phyloP scores from a whole-genome alignment of 2,888 invertebrate genomes.

The Noctua janthina region DNA sequence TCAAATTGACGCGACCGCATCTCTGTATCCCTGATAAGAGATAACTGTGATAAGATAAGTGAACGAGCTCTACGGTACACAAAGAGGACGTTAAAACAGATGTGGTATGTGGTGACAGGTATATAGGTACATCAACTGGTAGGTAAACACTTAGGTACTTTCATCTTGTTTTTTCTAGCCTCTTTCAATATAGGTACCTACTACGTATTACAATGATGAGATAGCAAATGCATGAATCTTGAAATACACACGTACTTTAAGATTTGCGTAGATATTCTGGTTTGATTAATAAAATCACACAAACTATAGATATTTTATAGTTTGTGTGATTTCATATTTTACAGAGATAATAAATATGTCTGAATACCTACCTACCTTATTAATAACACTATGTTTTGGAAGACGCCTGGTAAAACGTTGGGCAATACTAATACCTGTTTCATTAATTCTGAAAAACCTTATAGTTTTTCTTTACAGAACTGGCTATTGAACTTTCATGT shows the following conservation, averaged over 20 bases:
- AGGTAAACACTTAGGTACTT: constrained; percentile 36
- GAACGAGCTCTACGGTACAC: constrained; percentile 53
- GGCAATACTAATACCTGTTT: not conserved
- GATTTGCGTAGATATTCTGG: not conserved
- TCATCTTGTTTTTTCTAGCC: constrained; percentile 14
- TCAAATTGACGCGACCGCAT: constrained; percentile 59
- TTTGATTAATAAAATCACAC: not conserved
- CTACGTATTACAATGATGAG: not conserved
- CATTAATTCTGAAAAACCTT: not conserved
- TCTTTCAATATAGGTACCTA: not conserved
- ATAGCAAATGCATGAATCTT: no score
- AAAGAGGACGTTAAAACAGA: constrained; percentile 34
- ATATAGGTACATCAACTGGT: constrained; percentile 1
- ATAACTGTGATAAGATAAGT: constrained; percentile 66
- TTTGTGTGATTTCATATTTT: not conserved
- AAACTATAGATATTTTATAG: no score
- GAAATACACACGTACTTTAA: not conserved
- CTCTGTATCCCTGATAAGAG: constrained; percentile 64
- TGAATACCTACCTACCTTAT: not conserved
- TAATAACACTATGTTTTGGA: not conserved
- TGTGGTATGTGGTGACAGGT: not conserved
- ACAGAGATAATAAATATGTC: not conserved
- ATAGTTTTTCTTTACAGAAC: not conserved
- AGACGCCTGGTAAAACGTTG: constrained; percentile 6
- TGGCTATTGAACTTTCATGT: not conserved